Conservation (phyloP, 2,113 vertebrate species). For the Phainopepla nitens region DNA sequence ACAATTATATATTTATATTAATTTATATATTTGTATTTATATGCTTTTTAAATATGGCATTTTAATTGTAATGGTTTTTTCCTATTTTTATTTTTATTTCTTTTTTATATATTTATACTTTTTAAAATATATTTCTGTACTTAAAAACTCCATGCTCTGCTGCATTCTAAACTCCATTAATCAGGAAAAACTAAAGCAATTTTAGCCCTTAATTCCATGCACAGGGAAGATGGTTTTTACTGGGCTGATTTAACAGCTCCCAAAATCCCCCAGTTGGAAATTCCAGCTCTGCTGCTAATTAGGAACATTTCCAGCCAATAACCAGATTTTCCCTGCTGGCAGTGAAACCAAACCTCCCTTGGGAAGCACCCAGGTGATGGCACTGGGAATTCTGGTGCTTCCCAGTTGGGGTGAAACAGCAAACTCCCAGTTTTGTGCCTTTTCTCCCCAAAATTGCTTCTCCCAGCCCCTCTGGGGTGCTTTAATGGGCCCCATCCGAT, state of each 20-base stretch:
- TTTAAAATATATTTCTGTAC: not conserved
- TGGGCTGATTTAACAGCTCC: not conserved
- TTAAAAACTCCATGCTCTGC: not conserved
- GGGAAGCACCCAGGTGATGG: not conserved
- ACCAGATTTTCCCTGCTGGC: not conserved
- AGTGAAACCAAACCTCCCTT: not conserved
- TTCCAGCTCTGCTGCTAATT: not conserved
- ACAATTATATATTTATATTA: too few species aligned
- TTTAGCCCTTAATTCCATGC: not conserved
- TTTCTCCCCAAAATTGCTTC: not conserved
- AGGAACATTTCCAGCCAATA: not conserved
- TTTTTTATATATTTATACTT: not conserved
- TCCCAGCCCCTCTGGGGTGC: not conserved
- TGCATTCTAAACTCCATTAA: not conserved
- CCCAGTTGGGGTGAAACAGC: accelerated
- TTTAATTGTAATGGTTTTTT: too few species aligned
- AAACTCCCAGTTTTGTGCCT: accelerated
- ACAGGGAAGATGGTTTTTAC: not conserved
- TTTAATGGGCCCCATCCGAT: too few species aligned
- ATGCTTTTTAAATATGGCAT: too few species aligned
- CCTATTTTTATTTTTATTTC: too few species aligned
- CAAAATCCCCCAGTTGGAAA: not conserved
- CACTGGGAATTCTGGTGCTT: not conserved
- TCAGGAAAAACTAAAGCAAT: not conserved
- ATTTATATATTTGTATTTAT: too few species aligned